Conservation (phyloP, 1,140 invertebrate species). For the Pogonomyrmex californicus region DNA sequence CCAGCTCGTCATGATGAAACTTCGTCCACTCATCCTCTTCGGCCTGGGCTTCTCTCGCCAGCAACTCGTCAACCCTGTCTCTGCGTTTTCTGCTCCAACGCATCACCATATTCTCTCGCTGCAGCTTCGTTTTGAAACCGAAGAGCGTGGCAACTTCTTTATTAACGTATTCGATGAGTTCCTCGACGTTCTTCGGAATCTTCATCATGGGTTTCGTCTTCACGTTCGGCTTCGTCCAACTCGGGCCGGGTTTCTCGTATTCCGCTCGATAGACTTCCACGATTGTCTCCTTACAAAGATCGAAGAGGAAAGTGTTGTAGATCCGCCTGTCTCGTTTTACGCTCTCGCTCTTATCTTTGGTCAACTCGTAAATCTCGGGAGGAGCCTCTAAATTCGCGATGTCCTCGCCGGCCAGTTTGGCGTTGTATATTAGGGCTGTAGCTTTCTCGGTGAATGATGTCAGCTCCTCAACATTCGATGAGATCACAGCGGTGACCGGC, state of each 20-base stretch:
- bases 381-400: slow-evolving; percentile 83
- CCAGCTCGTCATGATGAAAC: slow-evolving; percentile 90
- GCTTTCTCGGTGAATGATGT: slow-evolving; percentile 85
- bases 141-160: slow-evolving; percentile 88
- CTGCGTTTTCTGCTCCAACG: slow-evolving; percentile 90
- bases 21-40: slow-evolving; percentile 92
- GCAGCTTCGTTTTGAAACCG: slow-evolving; percentile 87
- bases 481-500: slow-evolving; percentile 83
- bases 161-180: slow-evolving; percentile 86
- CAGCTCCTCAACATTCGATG: slow-evolving; percentile 85
- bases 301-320: slow-evolving; percentile 89
- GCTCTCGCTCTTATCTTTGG: slow-evolving; percentile 84
- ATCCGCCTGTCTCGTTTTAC: slow-evolving; percentile 83
- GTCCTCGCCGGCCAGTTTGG: slow-evolving; percentile 82
- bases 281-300: slow-evolving; percentile 90
- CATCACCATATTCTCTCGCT: slow-evolving; percentile 89
- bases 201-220: slow-evolving; percentile 83
- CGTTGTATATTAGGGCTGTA: slow-evolving; percentile 85
- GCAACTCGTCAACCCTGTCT: slow-evolving; percentile 91
- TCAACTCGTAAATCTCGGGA: slow-evolving; percentile 81
- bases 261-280: slow-evolving; percentile 85
- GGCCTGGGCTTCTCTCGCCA: slow-evolving; percentile 90
- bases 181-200: slow-evolving; percentile 83
- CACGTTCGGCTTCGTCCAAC: slow-evolving; percentile 87
- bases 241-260: slow-evolving; percentile 85